These are phyloP conservation scores for Ictalurus punctatus DNA, from an alignment of 2,113 vertebrate genomes.

Conservation along the genomic window DNA sequence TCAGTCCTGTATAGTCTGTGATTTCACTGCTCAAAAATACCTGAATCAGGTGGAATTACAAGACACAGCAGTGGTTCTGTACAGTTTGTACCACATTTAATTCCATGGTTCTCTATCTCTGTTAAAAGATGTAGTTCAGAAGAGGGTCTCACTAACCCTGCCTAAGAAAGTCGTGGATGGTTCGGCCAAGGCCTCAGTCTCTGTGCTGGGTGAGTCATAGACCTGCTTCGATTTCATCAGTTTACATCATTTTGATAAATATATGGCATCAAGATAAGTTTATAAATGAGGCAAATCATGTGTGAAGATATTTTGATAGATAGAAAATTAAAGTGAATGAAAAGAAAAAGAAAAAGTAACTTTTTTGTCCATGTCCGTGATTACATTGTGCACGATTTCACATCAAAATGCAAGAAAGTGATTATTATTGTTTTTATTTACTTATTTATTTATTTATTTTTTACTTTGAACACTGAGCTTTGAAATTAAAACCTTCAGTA, in stretches of 20 bases:
- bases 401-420: not conserved
- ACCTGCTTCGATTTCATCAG: not conserved
- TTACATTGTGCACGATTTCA: not conserved
- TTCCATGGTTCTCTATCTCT: not conserved
- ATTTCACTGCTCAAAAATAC: not conserved
- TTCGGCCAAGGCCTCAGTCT: constrained; percentile 75
- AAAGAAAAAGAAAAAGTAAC: not conserved
- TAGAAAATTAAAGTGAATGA: not conserved
- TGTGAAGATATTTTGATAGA: not conserved
- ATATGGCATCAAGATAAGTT: not conserved
- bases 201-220: constrained; percentile 72
- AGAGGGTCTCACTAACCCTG: not conserved
- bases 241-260: not conserved
- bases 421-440: not conserved
- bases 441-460: too few species aligned
- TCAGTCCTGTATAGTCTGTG: not conserved
- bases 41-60: not conserved
- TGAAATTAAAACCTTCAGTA: not conserved
- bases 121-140: not conserved
- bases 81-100: not conserved
- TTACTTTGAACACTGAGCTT: not conserved
- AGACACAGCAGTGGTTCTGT: not conserved
- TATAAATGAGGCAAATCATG: not conserved
- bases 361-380: not conserved
- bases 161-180: constrained; percentile 59